Evolutionary conservation across 2,797 vertebrate genomes (phyloP).

Genomic region (Silurus lanzhouensis): DNA sequence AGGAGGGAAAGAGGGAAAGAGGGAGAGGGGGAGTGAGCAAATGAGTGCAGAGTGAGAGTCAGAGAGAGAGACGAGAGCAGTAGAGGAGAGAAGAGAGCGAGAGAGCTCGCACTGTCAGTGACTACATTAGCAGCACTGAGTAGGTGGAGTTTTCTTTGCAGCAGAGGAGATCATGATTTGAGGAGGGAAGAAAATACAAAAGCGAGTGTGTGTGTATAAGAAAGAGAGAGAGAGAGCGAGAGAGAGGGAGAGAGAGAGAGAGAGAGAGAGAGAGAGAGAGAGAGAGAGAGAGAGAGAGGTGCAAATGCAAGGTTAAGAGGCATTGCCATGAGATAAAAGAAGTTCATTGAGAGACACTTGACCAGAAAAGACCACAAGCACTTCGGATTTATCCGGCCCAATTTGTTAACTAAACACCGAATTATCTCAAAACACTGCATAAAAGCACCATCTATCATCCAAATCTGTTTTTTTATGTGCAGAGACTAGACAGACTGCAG

Average conservation of each 20-base stretch:
- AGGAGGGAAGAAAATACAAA: slow-evolving; percentile 53
- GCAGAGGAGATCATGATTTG: slow-evolving; percentile 66
- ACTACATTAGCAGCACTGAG: slow-evolving; percentile 66
- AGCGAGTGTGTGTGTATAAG: slow-evolving; percentile 23
- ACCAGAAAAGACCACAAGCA: neutral
- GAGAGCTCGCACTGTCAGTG: slow-evolving; percentile 62
- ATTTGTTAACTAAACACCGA: slow-evolving; percentile 32
- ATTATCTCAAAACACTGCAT: slow-evolving; percentile 13
- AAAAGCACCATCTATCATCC: neutral
- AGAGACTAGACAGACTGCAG: neutral
- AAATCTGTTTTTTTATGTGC: neutral
- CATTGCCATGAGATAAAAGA: slow-evolving; percentile 13
- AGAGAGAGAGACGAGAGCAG: slow-evolving; percentile 28
- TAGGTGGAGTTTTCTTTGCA: slow-evolving; percentile 70
- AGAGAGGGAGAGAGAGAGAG: slow-evolving; percentile 1
- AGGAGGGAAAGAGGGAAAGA: slow-evolving; percentile 19
- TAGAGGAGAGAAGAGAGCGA: slow-evolving; percentile 36
- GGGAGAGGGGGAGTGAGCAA: slow-evolving; percentile 13
- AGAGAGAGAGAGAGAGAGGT: neutral
- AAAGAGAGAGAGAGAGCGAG: slow-evolving; percentile 13
- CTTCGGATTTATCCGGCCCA: neutral
- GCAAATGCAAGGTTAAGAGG: slow-evolving; percentile 22
- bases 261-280: slow-evolving; percentile 6
- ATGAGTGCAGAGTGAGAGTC: slow-evolving; percentile 37
- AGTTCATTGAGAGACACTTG: slow-evolving; percentile 21